These are phyloP conservation scores for Hymenopus coronatus DNA, from an alignment of 2,888 invertebrate genomes.

Conservation along the genomic window DNA sequence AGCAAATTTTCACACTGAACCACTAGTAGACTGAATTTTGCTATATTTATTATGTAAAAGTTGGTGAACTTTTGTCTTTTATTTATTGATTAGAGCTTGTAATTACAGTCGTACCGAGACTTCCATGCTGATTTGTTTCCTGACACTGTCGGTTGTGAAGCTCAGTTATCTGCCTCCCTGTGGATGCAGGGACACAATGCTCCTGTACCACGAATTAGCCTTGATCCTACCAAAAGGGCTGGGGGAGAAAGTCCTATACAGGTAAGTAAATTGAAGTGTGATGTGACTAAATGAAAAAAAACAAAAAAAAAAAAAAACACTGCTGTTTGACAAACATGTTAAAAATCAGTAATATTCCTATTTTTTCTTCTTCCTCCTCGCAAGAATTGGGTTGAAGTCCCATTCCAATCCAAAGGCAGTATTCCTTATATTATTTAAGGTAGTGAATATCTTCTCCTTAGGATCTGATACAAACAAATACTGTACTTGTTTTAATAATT, in stretches of 20 bases:
- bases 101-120: slow-evolving; percentile 77
- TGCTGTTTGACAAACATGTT: background rate
- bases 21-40: no score
- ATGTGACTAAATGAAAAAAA: no score
- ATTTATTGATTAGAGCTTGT: slow-evolving; percentile 23
- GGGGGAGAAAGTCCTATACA: slow-evolving; percentile 14
- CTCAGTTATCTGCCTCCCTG: slow-evolving; percentile 73
- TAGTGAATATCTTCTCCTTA: no score
- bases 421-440: no score
- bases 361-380: no score
- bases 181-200: slow-evolving; percentile 79
- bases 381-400: no score
- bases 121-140: slow-evolving; percentile 94
- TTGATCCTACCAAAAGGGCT: slow-evolving; percentile 68
- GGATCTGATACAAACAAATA: no score
- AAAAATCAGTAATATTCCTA: no score
- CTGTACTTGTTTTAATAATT: no score
- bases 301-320: background rate
- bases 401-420: no score
- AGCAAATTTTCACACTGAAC: no score
- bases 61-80: background rate
- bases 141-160: slow-evolving; percentile 77
- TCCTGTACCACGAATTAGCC: slow-evolving; percentile 75
- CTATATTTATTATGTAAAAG: no score
- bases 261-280: background rate